A percentile compares a stretch with the other conserved stretches of the same genome.
Evolutionary conservation across 1,140 invertebrate genomes (phyloP).

Genomic region (Pararge aegeria): DNA sequence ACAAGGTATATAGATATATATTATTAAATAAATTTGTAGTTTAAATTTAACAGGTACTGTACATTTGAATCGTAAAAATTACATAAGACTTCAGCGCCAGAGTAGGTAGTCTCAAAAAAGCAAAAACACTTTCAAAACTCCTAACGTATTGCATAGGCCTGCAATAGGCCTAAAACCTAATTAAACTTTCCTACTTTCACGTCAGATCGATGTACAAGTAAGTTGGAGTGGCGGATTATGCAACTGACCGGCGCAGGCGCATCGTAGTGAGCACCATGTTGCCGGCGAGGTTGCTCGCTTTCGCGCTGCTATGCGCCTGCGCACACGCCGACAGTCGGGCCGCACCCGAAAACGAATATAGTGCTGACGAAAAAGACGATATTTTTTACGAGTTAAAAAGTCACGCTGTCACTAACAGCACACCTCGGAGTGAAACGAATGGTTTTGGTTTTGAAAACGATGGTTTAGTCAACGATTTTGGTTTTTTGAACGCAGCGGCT

Average conservation of each 20-base stretch:
- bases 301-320: constrained; percentile 21
- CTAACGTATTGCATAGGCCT: background rate
- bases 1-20: too few species aligned
- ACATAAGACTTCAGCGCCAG: too few species aligned
- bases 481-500: background rate
- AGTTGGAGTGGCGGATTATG: constrained; percentile 9
- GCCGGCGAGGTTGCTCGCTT: constrained; percentile 14
- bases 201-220: background rate
- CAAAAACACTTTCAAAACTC: background rate
- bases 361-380: background rate
- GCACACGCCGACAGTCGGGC: background rate
- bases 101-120: background rate
- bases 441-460: background rate
- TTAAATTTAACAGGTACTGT: too few species aligned
- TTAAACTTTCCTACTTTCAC: background rate
- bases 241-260: background rate
- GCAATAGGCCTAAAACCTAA: background rate
- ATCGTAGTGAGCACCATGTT: constrained; percentile 18
- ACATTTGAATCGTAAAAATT: too few species aligned
- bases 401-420: background rate
- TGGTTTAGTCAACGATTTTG: background rate
- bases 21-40: too few species aligned
- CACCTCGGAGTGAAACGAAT: background rate
- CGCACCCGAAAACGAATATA: background rate
- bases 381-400: background rate